Percentiles rank a stretch among this genome's conserved stretches.
phyloP scores from a whole-genome alignment of 1,140 invertebrate genomes.

The Fopius arisanus region DNA sequence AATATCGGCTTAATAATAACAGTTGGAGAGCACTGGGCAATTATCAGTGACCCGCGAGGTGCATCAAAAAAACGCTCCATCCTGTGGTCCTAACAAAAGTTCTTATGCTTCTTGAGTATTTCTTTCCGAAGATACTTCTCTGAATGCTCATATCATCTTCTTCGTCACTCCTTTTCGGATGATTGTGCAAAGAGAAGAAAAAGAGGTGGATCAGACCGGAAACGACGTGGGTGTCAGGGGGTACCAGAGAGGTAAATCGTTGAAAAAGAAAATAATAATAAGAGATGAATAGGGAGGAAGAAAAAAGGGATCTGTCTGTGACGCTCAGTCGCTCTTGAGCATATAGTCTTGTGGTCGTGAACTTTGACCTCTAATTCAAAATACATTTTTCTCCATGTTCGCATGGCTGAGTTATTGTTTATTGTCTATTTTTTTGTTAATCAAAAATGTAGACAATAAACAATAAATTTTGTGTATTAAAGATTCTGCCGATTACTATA shows the following conservation, averaged over 20 bases:
- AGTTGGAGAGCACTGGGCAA: constrained; percentile 62
- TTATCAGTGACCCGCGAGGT: constrained; percentile 59
- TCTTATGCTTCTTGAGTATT: constrained; percentile 39
- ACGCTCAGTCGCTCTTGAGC: background rate
- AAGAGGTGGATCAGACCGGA: constrained; percentile 37
- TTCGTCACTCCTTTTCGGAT: constrained; percentile 16
- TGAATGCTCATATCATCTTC: background rate
- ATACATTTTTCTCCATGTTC: background rate
- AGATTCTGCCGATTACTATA: too few relatives aligned
- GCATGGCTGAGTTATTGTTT: too few relatives aligned
- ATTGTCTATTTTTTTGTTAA: too few relatives aligned
- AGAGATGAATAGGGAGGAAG: background rate
- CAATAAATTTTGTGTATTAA: too few relatives aligned
- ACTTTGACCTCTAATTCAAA: constrained; percentile 12
- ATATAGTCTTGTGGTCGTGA: background rate
- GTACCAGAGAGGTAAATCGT: constrained; percentile 31
- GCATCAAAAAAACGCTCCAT: constrained; percentile 42
- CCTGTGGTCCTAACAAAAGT: constrained; percentile 21
- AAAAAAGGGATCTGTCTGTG: background rate
- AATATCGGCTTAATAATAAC: constrained; percentile 66
- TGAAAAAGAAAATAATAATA: constrained; percentile 19
- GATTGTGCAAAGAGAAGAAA: background rate
- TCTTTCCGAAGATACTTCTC: constrained; percentile 23
- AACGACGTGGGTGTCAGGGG: constrained; percentile 45
- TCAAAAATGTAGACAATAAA: too few relatives aligned